Percentiles rank a stretch among this genome's conserved stretches.
These are phyloP conservation scores for Luehdorfia chinensis DNA, from an alignment of 1,140 invertebrate genomes.

Conservation along the genomic window DNA sequence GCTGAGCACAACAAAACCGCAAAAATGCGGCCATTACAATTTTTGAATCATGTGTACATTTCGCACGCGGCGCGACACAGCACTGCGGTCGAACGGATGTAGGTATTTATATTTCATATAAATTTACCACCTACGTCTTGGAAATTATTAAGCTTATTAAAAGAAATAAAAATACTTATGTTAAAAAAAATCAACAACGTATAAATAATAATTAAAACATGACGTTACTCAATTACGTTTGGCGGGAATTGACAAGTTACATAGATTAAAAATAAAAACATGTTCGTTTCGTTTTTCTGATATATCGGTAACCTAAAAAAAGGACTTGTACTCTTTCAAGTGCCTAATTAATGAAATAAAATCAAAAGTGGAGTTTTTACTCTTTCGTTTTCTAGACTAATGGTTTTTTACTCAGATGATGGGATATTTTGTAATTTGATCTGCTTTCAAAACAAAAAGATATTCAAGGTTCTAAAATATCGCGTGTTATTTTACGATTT, in stretches of 20 bases:
- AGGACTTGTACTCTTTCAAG: too few relatives aligned
- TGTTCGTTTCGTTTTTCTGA: neutral
- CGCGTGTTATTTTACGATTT: too few relatives aligned
- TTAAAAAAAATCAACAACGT: neutral
- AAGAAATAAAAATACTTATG: neutral
- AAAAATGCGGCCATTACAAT: conserved; percentile 9
- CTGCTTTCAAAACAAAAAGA: too few relatives aligned
- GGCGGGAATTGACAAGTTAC: neutral
- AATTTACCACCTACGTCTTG: conserved; percentile 9
- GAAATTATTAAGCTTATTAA: neutral
- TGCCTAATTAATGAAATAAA: too few relatives aligned
- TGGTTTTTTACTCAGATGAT: too few relatives aligned
- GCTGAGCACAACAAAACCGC: conserved; percentile 10
- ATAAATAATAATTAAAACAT: too few relatives aligned
- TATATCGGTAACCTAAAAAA: too few relatives aligned
- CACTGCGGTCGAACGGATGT: conserved; percentile 8
- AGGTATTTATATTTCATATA: neutral
- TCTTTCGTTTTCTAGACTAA: too few relatives aligned
- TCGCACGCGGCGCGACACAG: conserved; percentile 2
- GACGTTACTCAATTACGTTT: too few relatives aligned
- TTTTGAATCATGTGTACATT: conserved; percentile 16
- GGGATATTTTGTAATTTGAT: too few relatives aligned
- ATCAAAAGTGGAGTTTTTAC: too few relatives aligned
- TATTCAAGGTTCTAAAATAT: too few relatives aligned
- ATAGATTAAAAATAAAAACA: neutral